Evolutionary conservation across 2,888 invertebrate species (phyloP), one percentile per base, ranked within the genome.

Genomic region (Apamea monoglypha): DNA sequence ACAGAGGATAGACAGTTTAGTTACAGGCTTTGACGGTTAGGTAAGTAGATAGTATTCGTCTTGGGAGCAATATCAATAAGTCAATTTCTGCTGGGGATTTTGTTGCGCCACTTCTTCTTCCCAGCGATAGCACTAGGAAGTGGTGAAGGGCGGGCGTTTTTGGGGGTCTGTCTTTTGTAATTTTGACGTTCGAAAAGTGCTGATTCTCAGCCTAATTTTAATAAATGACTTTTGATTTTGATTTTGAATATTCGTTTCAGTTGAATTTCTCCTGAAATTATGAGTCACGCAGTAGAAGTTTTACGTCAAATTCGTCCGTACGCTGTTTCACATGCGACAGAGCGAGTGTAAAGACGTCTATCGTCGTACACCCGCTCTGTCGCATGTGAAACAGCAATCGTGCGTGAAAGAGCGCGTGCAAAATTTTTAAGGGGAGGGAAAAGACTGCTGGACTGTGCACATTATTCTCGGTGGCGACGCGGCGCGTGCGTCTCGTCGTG

Each of bases 341-440:
- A n/a, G n/a, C n/a, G n/a, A n/a, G n/a, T n/a, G n/a, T n/a, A n/a
- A n/a, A n/a, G n/a, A n/a, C n/a, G n/a, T n/a, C n/a, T n/a, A n/a
- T n/a, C n/a, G n/a, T n/a, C n/a, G n/a, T n/a, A n/a, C n/a, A 21
- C 4, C 59, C 12, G 36, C 47, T 36, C 7, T 36, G 53, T 71
- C 14, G 14, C 50, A 12, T 32, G 74, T 50, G 74, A 74, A 72
- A 50, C 74, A 50, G 21, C 44, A 74, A 72, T n/a, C 74, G n/a
- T 50, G 50, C 21, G 50, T 21, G 74, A 74, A 73, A 74, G 40
- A 74, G 74, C 36, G 7, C 32, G 74, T 21, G 18, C 47, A 7
- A 36, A 73, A 36, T 36, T 5, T 74, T 29, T 12, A 25, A 72
- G 73, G 10, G 50, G 36, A 50, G 36, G 36, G 14, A 32, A n/a